Percentiles rank a stretch among this genome's conserved stretches.
Evolutionary conservation across 1,140 invertebrate species (phyloP).

Genomic region (Drosophila santomea): DNA sequence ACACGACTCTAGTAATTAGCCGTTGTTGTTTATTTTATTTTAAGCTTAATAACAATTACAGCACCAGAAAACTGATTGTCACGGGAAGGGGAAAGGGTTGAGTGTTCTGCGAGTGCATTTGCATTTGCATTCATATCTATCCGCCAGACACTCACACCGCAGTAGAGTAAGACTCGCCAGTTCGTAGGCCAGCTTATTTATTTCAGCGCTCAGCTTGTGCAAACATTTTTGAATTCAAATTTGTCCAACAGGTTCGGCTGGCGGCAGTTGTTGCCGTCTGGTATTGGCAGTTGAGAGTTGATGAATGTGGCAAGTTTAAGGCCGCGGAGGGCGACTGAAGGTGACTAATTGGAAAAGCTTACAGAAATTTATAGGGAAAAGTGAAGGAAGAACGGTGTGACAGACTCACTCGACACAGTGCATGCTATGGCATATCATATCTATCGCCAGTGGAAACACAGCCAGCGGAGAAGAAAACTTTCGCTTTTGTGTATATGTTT

Average conservation of each 20-base stretch:
- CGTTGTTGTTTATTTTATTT: conserved; percentile 72
- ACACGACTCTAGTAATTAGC: conserved; percentile 64
- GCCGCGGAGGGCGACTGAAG: neutral
- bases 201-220: conserved; percentile 58
- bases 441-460: conserved; percentile 3
- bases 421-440: conserved; percentile 42
- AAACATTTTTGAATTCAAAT: conserved; percentile 62
- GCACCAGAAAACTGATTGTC: conserved; percentile 22
- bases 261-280: conserved; percentile 21
- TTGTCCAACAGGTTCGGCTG: conserved; percentile 50
- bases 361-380: neutral
- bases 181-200: conserved; percentile 56
- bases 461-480: conserved; percentile 46
- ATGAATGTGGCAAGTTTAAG: conserved; percentile 48
- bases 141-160: conserved; percentile 3
- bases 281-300: conserved; percentile 25
- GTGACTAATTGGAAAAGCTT: conserved; percentile 3
- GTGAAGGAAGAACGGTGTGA: too few species aligned
- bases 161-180: neutral
- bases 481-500: conserved; percentile 42
- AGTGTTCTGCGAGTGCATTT: conserved; percentile 31
- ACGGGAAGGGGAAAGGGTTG: neutral
- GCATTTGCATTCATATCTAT: conserved; percentile 31
- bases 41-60: conserved; percentile 44
- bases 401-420: too few species aligned